Percentiles rank a stretch among this genome's conserved stretches.
These are phyloP conservation scores for Drosophila pseudotalamancana DNA, from an alignment of 2,888 invertebrate species.

Conservation along the genomic window DNA sequence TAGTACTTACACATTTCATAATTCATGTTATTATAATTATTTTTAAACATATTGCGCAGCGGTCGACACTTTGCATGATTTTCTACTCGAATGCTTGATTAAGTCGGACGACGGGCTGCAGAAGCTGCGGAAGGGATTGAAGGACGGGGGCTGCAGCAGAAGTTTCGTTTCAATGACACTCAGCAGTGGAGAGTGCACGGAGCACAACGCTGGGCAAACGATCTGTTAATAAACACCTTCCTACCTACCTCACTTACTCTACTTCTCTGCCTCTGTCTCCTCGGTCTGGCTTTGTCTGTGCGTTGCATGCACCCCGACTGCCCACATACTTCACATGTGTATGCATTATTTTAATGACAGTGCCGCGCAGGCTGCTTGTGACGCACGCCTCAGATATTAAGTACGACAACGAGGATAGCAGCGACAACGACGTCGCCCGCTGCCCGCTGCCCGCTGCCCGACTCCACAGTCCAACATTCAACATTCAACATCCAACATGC, in stretches of 20 bases:
- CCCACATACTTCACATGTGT: conserved; percentile 77
- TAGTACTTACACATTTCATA: conserved; percentile 39
- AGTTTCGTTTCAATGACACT: conserved; percentile 50
- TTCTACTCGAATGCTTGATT: conserved; percentile 66
- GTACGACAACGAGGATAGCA: conserved; percentile 46
- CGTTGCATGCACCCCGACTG: conserved; percentile 47
- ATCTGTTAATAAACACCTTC: conserved; percentile 83
- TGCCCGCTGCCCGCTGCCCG: no score
- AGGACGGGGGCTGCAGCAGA: not conserved
- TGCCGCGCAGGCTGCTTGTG: conserved; percentile 62
- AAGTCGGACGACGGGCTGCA: conserved; percentile 23
- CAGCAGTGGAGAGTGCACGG: conserved; percentile 44
- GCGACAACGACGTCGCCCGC: conserved; percentile 14
- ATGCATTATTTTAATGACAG: conserved; percentile 82
- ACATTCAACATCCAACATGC: conserved; percentile 23
- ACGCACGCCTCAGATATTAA: conserved; percentile 76
- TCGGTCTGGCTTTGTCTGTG: conserved; percentile 1
- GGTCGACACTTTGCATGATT: conserved; percentile 75
- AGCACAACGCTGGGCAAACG: conserved; percentile 71
- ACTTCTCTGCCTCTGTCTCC: not conserved
- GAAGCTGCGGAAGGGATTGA: not conserved
- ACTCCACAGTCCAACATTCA: no score
- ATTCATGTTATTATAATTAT: conserved; percentile 77
- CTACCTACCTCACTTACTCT: conserved; percentile 12
- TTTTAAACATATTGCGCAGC: conserved; percentile 68